Evolutionary conservation across 1,140 invertebrate species (phyloP).

Genomic region (Drosophila nasuta): DNA sequence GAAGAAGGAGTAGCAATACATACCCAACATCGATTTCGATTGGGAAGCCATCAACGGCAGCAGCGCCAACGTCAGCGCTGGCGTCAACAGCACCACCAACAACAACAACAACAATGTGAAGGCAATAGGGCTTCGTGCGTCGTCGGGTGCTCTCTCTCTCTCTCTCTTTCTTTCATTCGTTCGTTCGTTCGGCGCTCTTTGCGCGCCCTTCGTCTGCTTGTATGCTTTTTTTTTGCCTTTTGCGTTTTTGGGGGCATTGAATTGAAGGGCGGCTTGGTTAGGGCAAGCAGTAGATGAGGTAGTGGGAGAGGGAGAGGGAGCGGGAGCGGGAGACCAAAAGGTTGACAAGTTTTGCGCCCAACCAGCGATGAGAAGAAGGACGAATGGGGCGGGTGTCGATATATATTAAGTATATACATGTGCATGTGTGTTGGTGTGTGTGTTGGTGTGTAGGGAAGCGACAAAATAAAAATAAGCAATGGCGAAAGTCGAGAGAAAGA

Average conservation of each 20-base stretch:
- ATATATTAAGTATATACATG: conserved; percentile 19
- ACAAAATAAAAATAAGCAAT: conserved; percentile 23
- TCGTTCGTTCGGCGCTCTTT: background rate
- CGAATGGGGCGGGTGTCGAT: conserved; percentile 7
- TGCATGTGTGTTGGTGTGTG: conserved; percentile 56
- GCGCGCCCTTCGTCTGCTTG: conserved; percentile 55
- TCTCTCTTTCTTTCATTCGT: conserved; percentile 27
- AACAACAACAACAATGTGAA: conserved; percentile 19
- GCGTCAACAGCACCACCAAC: conserved; percentile 13
- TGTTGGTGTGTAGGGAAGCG: conserved; percentile 59
- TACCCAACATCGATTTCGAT: conserved; percentile 84
- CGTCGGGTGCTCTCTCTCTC: conserved; percentile 52
- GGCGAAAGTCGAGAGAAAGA: background rate
- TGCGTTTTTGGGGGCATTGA: conserved; percentile 64
- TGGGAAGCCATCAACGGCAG: conserved; percentile 84
- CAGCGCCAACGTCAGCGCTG: conserved; percentile 36
- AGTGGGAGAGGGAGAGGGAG: background rate
- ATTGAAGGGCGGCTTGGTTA: conserved; percentile 51
- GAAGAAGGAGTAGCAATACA: conserved; percentile 62
- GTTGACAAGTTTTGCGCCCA: conserved; percentile 57
- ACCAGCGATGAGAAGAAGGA: conserved; percentile 47
- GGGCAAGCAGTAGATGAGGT: too few relatives aligned
- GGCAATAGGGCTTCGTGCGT: conserved; percentile 55
- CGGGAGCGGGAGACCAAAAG: conserved; percentile 16
- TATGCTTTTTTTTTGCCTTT: conserved; percentile 26